Percentiles rank a stretch among this genome's conserved stretches.
Evolutionary conservation across 2,797 vertebrate species (phyloP).

Genomic region (Anas flavirostris): DNA sequence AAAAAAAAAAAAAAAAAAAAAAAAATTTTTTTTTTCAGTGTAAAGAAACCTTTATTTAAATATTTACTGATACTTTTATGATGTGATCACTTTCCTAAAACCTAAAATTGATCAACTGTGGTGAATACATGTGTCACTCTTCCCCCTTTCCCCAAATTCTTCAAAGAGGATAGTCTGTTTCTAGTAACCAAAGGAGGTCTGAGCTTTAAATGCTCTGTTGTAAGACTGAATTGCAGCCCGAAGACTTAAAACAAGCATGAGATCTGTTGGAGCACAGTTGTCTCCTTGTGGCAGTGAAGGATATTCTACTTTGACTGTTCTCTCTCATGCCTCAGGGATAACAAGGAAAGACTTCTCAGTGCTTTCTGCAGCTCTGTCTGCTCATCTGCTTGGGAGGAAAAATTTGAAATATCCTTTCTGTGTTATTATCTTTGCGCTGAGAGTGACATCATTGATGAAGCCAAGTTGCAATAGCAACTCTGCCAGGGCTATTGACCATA

Average conservation of each 20-base stretch:
- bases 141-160: background rate
- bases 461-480: background rate
- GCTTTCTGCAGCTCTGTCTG: background rate
- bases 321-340: background rate
- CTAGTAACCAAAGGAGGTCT: background rate
- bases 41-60: conserved; percentile 46
- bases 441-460: background rate
- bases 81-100: conserved; percentile 26
- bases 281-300: background rate
- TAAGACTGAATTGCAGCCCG: background rate
- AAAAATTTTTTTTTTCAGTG: background rate
- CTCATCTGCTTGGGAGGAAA: background rate
- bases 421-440: rapidly evolving
- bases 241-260: background rate
- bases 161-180: background rate
- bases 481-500: background rate
- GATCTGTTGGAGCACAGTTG: background rate
- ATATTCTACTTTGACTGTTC: background rate
- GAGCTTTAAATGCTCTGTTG: background rate
- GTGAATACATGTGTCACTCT: background rate
- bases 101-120: background rate
- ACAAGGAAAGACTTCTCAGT: rapidly evolving
- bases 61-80: conserved; percentile 11
- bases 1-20: background rate
- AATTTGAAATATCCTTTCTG: background rate